Evolutionary conservation across 2,888 invertebrate species (phyloP).

Genomic region (Hypolimnas misippus): DNA sequence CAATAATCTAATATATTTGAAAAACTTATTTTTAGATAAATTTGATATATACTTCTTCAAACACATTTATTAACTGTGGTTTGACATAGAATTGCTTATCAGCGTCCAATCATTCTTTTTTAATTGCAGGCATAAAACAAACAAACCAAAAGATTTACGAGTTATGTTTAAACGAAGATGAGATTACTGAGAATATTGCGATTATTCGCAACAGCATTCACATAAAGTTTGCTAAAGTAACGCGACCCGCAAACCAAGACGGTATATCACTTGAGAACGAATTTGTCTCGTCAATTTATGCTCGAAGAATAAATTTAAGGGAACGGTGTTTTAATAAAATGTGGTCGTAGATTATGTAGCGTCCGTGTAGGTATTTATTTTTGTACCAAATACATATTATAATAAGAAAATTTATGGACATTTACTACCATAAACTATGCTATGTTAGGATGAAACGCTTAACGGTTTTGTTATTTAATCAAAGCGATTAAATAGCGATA

Average conservation of each 20-base stretch:
- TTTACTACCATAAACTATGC: too few species aligned
- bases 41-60: too few species aligned
- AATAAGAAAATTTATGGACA: too few species aligned
- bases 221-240: constrained; percentile 36
- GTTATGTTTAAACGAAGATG: constrained; percentile 7
- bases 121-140: neutral
- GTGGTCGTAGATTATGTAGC: constrained; percentile 42
- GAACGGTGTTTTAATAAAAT: constrained; percentile 52
- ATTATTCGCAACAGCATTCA: constrained; percentile 17
- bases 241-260: constrained; percentile 48
- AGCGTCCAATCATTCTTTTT: too few species aligned
- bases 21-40: too few species aligned
- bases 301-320: constrained; percentile 66
- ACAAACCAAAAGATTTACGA: constrained; percentile 9
- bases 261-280: constrained; percentile 62
- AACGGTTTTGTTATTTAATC: too few species aligned
- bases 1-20: too few species aligned
- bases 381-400: neutral
- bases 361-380: neutral
- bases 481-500: too few species aligned
- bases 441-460: too few species aligned
- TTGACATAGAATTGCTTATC: too few species aligned
- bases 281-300: constrained; percentile 73
- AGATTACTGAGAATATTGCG: neutral
- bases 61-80: too few species aligned